A percentile compares a stretch with the other conserved stretches of the same genome.
phyloP scores from a whole-genome alignment of 2,888 invertebrate species.

The Scaptomyza parva region DNA sequence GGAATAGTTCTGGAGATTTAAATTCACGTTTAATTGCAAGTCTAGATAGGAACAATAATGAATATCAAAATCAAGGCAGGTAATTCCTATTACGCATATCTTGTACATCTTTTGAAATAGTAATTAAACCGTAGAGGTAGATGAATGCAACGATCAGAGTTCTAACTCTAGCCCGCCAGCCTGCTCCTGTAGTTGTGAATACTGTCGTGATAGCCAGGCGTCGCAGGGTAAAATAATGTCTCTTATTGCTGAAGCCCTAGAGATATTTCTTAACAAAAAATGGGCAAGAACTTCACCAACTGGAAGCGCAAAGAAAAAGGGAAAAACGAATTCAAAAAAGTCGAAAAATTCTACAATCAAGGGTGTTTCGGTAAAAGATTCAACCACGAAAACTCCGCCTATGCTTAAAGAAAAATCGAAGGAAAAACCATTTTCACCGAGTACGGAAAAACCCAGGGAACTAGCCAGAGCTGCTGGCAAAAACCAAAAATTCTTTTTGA shows the following conservation, averaged over 20 bases:
- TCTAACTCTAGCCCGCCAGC: not conserved
- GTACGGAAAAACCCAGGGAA: not conserved
- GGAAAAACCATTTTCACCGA: not conserved
- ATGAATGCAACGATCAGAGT: not conserved
- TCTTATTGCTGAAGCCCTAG: conserved; percentile 44
- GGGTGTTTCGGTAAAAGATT: too few relatives aligned
- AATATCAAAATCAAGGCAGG: not conserved
- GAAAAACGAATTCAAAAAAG: not conserved
- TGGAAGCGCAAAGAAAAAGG: not conserved
- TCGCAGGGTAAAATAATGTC: conserved; percentile 16
- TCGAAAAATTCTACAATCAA: not conserved
- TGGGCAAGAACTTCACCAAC: not conserved
- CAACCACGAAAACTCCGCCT: not conserved
- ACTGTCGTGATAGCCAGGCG: conserved; percentile 14
- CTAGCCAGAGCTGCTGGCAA: not conserved
- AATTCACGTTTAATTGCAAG: not conserved
- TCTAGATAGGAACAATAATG: not conserved
- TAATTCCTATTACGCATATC: not conserved
- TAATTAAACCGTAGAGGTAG: not conserved
- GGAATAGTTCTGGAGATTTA: too few relatives aligned
- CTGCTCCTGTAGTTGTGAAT: conserved; percentile 24
- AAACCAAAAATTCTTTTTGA: conserved; percentile 5
- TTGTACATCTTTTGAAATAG: not conserved
- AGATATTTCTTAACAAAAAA: conserved; percentile 33
- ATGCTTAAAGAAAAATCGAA: not conserved